Base-by-base conservation (phyloP, 2,888 invertebrate genomes). In the Ectemnius cavifrons region DNA sequence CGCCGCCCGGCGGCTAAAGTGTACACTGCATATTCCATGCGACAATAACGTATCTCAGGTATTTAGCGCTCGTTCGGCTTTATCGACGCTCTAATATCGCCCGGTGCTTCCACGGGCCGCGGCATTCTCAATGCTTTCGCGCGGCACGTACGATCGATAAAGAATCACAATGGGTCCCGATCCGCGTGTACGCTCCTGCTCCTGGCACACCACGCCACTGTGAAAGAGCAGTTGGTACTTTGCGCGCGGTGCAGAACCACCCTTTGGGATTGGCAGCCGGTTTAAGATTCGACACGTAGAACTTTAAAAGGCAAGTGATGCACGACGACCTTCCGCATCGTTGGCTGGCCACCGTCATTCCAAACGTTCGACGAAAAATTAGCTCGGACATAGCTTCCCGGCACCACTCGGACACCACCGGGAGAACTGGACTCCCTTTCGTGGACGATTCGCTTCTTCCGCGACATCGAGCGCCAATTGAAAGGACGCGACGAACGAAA, bases 381-480 rank as follows among this genome's bases (percentile, higher is more conserved):
- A 65, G 57, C 37, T 62, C 27, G 37, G 8, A 11, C 37, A 37
- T 37, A 1, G 37, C 37, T 37, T 37, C 28, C 28, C 28, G 28
- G 8, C 28, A 37, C 2, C 8, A 37, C 37, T 37, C 11, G 37
- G 37, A 37, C 37, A 37, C 37, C 37, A 37, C 37, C 37, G 8
- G 11, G 37, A 37, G 5, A 37, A 37, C 37, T 37, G 11, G 37
- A 37, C 23, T 46, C 59, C 37, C 74, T 69, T 75, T 69, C 64
- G 68, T 4, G 37, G 11, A 37, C 62, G 62, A 64, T 74, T 65
- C 45, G 69, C 64, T 63, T 63, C 65, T 74, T 74, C 68, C 65
- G 59, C 59, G 63, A 69, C 68, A 52, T 65, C 63, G 74, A 63
- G 56, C 63, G 20, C 47, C 68, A n/a, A 73, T 69, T 66, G 73